Conservation (phyloP, 2,797 vertebrate species). For the Myoxocephalus aenaeus region DNA sequence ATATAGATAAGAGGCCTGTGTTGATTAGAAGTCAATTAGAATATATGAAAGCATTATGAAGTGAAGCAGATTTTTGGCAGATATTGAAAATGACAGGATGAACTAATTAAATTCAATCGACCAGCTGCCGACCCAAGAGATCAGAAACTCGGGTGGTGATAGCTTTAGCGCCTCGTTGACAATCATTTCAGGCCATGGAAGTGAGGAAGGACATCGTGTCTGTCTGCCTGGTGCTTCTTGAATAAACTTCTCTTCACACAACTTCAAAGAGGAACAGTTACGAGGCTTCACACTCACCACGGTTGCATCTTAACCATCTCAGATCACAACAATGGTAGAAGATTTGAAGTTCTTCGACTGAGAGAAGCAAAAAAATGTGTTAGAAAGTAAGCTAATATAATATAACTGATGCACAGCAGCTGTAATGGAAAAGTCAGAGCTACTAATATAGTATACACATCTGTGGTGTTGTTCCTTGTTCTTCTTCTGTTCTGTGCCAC, state of each 20-base stretch:
- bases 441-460: not conserved
- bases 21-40: constrained; percentile 37
- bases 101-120: constrained; percentile 31
- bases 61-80: constrained; percentile 20
- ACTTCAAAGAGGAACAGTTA: constrained; percentile 15
- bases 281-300: not conserved
- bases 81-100: constrained; percentile 32
- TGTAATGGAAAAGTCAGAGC: not conserved
- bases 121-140: constrained; percentile 23
- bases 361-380: not conserved
- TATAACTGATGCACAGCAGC: constrained; percentile 4
- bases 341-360: not conserved
- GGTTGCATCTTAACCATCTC: not conserved
- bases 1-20: not conserved
- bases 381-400: not conserved
- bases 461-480: too few relatives aligned
- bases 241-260: constrained; percentile 5
- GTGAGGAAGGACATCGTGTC: constrained; percentile 8
- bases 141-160: not conserved
- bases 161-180: not conserved
- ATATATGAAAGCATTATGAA: constrained; percentile 26
- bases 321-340: not conserved
- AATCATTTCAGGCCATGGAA: constrained; percentile 23
- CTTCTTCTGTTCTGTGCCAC: too few relatives aligned
- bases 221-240: not conserved